Percentiles rank a stretch among this genome's conserved stretches.
Evolutionary conservation across 2,113 vertebrate genomes (phyloP).

Genomic region (Arizona elegans): DNA sequence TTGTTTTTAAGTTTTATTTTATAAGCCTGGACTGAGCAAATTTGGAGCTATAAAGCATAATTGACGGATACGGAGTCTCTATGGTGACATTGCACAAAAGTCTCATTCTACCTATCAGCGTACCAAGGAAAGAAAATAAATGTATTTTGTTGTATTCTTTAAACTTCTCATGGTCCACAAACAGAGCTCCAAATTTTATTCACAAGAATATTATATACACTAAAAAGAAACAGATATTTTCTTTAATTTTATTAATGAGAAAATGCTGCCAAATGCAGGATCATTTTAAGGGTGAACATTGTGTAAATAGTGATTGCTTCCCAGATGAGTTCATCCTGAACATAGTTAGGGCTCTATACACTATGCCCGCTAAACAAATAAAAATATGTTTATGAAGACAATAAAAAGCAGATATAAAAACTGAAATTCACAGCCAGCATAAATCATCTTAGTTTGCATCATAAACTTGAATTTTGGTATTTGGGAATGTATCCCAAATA

Average conservation of each 20-base stretch:
- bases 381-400: not conserved
- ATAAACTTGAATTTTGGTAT: not conserved
- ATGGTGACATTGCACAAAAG: conserved; percentile 1
- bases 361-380: not conserved
- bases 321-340: not conserved
- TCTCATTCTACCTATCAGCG: conserved; percentile 29
- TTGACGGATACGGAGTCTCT: conserved; percentile 27
- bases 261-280: not conserved
- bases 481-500: not conserved
- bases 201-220: conserved; percentile 18
- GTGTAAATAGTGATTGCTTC: not conserved
- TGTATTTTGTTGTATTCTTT: not conserved
- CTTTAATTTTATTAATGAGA: not conserved
- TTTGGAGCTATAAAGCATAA: conserved; percentile 36
- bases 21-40: conserved; percentile 31
- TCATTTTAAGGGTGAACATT: not conserved
- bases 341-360: not conserved
- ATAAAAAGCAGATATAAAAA: not conserved
- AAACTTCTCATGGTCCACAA: conserved; percentile 2
- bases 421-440: not conserved
- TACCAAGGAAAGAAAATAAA: conserved; percentile 27
- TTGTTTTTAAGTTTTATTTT: conserved; percentile 29
- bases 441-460: not conserved
- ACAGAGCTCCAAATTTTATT: conserved; percentile 21
- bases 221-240: conserved; percentile 14